phyloP scores from a whole-genome alignment of 64 coral and sea anemone genomes.

The Porites australiensis region DNA sequence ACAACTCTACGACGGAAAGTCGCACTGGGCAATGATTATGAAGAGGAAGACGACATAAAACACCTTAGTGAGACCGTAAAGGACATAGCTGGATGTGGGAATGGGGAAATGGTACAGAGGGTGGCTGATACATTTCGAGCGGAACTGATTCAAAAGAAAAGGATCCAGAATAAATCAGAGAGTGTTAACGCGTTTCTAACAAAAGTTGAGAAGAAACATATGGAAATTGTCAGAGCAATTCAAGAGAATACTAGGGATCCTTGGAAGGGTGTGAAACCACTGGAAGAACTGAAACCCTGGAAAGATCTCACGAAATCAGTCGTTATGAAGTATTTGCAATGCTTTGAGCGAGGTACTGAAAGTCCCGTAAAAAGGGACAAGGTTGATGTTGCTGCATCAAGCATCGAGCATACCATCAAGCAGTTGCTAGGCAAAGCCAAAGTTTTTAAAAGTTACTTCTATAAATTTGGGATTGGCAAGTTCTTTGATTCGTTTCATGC shows the following conservation, averaged over 20 bases:
- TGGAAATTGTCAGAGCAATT: not conserved
- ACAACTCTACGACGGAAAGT: not conserved
- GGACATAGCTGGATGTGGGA: not conserved
- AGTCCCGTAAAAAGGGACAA: not conserved
- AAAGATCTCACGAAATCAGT: not conserved
- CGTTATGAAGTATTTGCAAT: not conserved
- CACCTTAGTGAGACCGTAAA: not conserved
- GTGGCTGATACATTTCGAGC: not conserved
- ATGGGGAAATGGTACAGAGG: not conserved
- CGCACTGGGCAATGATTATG: not conserved
- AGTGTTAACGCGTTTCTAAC: not conserved
- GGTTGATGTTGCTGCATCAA: not conserved
- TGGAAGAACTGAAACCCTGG: not conserved
- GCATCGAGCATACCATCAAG: not conserved
- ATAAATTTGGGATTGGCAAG: constrained; percentile 3
- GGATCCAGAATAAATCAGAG: not conserved
- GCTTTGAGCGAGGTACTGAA: not conserved
- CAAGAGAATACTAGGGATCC: not conserved
- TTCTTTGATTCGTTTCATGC: constrained; percentile 21
- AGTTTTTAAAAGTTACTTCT: not conserved
- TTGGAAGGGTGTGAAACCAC: not conserved
- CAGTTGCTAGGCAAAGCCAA: not conserved
- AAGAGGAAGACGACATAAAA: constrained; percentile 1
- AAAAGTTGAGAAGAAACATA: not conserved
- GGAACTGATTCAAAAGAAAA: not conserved